Percentiles rank a stretch among this genome's conserved stretches.
Evolutionary conservation across 2,797 vertebrate genomes (phyloP).

Genomic region (Microctenopoma steveboyesi): DNA sequence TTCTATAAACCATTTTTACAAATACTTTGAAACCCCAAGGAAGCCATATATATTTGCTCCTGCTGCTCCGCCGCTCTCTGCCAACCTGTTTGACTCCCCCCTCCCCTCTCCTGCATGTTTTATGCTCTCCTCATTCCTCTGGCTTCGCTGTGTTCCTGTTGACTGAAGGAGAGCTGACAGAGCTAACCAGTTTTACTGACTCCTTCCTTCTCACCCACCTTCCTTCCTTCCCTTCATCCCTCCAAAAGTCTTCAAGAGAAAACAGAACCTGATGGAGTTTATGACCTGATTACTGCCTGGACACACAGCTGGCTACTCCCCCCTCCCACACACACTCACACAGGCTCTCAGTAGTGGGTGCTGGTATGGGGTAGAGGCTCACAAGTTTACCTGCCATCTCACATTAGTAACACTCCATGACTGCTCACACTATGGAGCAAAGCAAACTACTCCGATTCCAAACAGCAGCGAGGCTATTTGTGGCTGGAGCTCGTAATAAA

Average conservation of each 20-base stretch:
- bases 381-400: constrained; percentile 66
- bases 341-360: constrained; percentile 40
- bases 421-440: constrained; percentile 39
- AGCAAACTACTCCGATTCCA: constrained; percentile 42
- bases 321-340: constrained; percentile 34
- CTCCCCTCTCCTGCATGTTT: constrained; percentile 33
- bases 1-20: constrained; percentile 70
- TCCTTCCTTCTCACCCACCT: constrained; percentile 54
- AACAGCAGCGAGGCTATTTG: constrained; percentile 54
- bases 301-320: constrained; percentile 51
- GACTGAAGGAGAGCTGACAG: constrained; percentile 69
- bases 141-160: constrained; percentile 51
- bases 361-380: constrained; percentile 34
- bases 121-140: constrained; percentile 42
- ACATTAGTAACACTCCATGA: constrained; percentile 59
- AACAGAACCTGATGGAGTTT: constrained; percentile 74
- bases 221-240: constrained; percentile 40
- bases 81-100: constrained; percentile 60
- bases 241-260: constrained; percentile 64
- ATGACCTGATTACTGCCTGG: constrained; percentile 75
- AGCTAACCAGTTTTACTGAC: constrained; percentile 69
- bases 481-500: constrained; percentile 48
- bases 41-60: constrained; percentile 54
- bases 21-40: constrained; percentile 67
- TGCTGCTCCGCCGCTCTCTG: constrained; percentile 48